Conservation (phyloP, 2,797 vertebrate genomes). For the Sebastes hopkinsi region DNA sequence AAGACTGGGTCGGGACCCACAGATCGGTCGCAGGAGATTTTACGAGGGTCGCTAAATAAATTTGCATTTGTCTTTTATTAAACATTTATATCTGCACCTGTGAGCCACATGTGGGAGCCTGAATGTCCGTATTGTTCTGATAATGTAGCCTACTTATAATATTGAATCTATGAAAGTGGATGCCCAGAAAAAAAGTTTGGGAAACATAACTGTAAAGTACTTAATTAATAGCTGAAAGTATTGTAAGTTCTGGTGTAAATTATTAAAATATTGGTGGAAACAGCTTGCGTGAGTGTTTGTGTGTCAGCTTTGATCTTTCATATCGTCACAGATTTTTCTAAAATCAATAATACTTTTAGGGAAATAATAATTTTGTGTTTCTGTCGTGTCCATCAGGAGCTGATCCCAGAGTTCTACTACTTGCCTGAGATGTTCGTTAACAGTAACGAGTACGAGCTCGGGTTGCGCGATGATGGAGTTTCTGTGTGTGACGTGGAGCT, state of each 20-base stretch:
- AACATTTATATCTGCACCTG: too few relatives aligned
- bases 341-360: neutral
- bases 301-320: neutral
- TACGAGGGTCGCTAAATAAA: too few relatives aligned
- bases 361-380: neutral
- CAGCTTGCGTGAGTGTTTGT: neutral
- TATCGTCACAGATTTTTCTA: neutral
- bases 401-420: constrained; percentile 99
- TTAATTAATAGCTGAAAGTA: neutral
- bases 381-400: constrained; percentile 77
- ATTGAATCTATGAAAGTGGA: too few relatives aligned
- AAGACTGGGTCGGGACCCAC: too few relatives aligned
- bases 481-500: constrained; percentile 93
- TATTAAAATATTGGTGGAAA: neutral
- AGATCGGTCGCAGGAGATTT: too few relatives aligned
- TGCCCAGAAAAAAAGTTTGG: too few relatives aligned
- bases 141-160: too few relatives aligned
- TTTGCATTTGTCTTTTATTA: too few relatives aligned
- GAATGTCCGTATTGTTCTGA: too few relatives aligned
- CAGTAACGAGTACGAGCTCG: constrained; percentile 93
- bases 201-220: neutral
- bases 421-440: constrained; percentile 99
- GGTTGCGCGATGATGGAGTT: constrained; percentile 89
- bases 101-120: too few relatives aligned
- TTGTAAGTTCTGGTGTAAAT: neutral